Evolutionary conservation across 2,797 vertebrate species (phyloP), one percentile per base, ranked within the genome.

Genomic region (Clarias pachynema): DNA sequence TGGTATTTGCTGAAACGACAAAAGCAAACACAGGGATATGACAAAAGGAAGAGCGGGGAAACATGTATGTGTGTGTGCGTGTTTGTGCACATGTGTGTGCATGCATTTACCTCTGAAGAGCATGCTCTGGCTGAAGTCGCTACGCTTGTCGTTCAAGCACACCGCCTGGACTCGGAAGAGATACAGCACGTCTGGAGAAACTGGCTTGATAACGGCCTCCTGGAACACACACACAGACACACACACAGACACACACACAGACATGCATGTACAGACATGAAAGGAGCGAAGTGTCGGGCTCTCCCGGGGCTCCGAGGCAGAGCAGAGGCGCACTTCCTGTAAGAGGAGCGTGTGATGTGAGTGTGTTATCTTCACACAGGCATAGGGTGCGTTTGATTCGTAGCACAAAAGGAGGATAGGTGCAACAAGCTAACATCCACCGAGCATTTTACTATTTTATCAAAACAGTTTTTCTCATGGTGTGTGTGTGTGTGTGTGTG

Each of bases 61-160:
- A 22, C 26, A 8, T 0, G 20, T 22, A 12, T 63, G 16, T 44
- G n/a, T 79, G 49, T 69, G 26, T 49, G 20, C 65, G 44, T 72
- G 24, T n/a, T 8, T 62, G 65, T 69, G 74, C 69, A 73, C 44
- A 59, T 29, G 69, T 59, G 10, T 57, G 69, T 63, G 82, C 49
- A 77, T 63, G 56, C 65, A 68, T 84, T 95, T 94, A 98, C 98
- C 98, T 96, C 97, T 96, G 91, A 99, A 97, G 84, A 99, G 96
- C 97, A 99, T 98, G 86, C 97, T 99, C 93, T 99, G 97, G 93
- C 98, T 99, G 95, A 99, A 99, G 94, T 99, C 98, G 81, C 98
- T 99, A 91, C 97, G 97, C 96, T 99, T 96, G 94, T 99, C 97
- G 29, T 97, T 98, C 87, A 93, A 95, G 92, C 98, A 99, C 88